Percentiles rank a stretch among this genome's conserved stretches.
Evolutionary conservation across 2,888 invertebrate species (phyloP).

Genomic region (Aleiodes leptofemur): DNA sequence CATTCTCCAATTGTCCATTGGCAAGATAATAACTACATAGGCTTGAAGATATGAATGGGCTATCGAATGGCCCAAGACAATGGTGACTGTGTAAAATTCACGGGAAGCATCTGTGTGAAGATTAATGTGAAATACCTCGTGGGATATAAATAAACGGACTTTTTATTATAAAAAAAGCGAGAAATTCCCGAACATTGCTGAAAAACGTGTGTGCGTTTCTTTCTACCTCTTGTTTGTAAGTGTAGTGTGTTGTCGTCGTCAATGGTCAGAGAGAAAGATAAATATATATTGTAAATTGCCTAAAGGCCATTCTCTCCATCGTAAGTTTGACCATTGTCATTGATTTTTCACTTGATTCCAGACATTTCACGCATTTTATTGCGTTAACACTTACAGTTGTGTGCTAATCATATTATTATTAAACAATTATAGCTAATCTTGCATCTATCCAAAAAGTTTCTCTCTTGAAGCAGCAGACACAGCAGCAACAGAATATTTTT

Average conservation of each 20-base stretch:
- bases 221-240: conserved; percentile 18
- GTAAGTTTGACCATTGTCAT: conserved; percentile 29
- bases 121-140: neutral
- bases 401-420: neutral
- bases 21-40: conserved; percentile 7
- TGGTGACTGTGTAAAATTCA: conserved; percentile 31
- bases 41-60: neutral
- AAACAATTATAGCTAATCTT: neutral
- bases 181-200: conserved; percentile 41
- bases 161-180: conserved; percentile 3
- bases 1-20: neutral
- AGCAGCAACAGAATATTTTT: neutral
- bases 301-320: conserved; percentile 37
- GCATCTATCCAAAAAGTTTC: too few species aligned
- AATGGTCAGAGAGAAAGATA: conserved; percentile 27
- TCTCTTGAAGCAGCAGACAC: too few species aligned
- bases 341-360: conserved; percentile 3
- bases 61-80: conserved; percentile 18
- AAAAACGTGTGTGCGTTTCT: conserved; percentile 43
- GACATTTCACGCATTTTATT: conserved; percentile 10
- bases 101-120: conserved; percentile 28
- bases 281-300: conserved; percentile 51
- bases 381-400: neutral
- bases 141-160: conserved; percentile 14
- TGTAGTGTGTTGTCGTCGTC: conserved; percentile 12